Percentiles rank a stretch among this genome's conserved stretches.
phyloP scores from a whole-genome alignment of 1,140 invertebrate species.

The Drosophila lini region DNA sequence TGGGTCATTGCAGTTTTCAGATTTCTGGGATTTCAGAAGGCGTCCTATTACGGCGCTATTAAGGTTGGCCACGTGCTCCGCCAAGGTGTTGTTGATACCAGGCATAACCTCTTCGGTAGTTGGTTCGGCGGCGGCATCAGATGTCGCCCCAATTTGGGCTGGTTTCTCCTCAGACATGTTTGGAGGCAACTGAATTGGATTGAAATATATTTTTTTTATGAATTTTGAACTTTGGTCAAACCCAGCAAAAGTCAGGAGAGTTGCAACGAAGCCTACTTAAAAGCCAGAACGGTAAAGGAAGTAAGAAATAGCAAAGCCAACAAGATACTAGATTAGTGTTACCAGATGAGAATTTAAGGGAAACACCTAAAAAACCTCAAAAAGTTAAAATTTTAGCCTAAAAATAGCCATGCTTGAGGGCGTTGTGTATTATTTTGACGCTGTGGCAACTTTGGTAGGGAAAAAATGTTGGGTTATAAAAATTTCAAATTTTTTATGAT shows the following conservation, averaged over 20 bases:
- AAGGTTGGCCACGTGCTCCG: background rate
- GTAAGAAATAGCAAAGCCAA: background rate
- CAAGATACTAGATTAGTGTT: background rate
- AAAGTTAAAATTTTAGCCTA: too few relatives aligned
- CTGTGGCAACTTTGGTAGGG: too few relatives aligned
- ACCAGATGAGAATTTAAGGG: too few relatives aligned
- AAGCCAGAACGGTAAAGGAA: background rate
- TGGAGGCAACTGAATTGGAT: too few relatives aligned
- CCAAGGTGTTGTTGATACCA: background rate
- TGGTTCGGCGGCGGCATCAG: background rate
- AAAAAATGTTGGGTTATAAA: too few relatives aligned
- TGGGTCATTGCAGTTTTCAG: background rate
- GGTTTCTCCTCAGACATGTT: conserved; percentile 6
- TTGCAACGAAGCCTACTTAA: background rate
- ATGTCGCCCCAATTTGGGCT: background rate
- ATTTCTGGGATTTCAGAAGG: background rate
- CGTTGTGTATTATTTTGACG: too few relatives aligned
- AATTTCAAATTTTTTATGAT: too few relatives aligned
- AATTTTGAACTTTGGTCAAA: background rate
- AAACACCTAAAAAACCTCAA: too few relatives aligned
- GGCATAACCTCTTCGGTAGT: background rate
- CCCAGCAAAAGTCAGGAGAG: background rate
- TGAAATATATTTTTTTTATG: background rate
- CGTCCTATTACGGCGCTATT: background rate
- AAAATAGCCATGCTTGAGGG: too few relatives aligned